Percentiles rank a stretch among this genome's conserved stretches.
Evolutionary conservation across 1,140 invertebrate genomes (phyloP).

Genomic region (Argopecten irradians): DNA sequence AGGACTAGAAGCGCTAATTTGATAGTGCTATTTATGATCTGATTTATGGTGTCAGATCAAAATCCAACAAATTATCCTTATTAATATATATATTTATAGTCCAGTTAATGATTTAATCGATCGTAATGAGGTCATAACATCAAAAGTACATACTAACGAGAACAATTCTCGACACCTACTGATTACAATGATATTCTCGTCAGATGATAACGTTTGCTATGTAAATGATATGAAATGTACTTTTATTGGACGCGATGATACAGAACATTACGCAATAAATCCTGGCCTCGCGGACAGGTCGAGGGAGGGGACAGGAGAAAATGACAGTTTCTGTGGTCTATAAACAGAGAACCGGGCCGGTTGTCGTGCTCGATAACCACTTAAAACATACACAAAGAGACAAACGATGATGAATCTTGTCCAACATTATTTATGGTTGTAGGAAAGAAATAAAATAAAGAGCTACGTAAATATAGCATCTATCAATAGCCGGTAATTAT

Average conservation of each 20-base stretch:
- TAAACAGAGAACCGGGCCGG: not conserved
- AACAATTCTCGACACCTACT: not conserved
- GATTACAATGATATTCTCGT: not conserved
- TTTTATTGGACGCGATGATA: conserved; percentile 1
- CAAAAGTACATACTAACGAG: conserved; percentile 8
- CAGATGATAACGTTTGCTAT: not conserved
- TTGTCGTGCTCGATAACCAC: not conserved
- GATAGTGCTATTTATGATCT: not conserved
- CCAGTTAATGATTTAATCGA: not conserved
- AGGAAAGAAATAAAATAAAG: conserved; percentile 1
- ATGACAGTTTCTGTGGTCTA: not conserved
- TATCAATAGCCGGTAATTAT: not conserved
- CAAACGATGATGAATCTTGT: conserved; percentile 8
- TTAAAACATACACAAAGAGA: not conserved
- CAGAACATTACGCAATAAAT: conserved; percentile 16
- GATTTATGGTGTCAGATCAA: conserved; percentile 17
- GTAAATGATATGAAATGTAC: not conserved
- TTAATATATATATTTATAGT: not conserved
- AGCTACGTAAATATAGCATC: not conserved
- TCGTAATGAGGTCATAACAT: not conserved
- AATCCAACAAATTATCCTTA: not conserved
- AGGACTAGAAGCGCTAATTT: not conserved
- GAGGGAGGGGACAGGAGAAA: not conserved
- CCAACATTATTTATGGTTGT: not conserved
- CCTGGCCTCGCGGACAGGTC: not conserved